Evolutionary conservation across 2,797 vertebrate species (phyloP), one percentile per base, ranked within the genome.

Genomic region (Phrynocephalus vlangalii): DNA sequence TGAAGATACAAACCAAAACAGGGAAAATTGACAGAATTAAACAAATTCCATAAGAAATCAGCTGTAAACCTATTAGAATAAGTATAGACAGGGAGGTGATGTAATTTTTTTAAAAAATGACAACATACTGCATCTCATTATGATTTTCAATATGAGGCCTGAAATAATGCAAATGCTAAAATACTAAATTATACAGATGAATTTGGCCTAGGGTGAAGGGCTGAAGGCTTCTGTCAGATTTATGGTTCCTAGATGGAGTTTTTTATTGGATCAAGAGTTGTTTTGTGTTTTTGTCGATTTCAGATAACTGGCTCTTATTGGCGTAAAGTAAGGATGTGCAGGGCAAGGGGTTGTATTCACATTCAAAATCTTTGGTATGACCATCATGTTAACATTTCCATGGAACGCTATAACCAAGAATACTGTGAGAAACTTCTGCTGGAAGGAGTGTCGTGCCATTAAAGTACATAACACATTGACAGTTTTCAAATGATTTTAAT

Each of bases 401-500:
- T 79, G 75, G n/a, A 73, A 68, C 0, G 3, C 3, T 5, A 11
- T 50, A 26, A 75, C 16, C 75, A 83, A 84, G n/a, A 7, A 71
- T 4, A 60, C 50, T 7, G 30, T 71, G 56, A 6, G 1, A 20
- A 89, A 2, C 6, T 0, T 26, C 3, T 80, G 63, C 38, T 30
- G 1, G 30, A 86, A 82, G 38, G n/a, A 13, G 48, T 71, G 72
- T 70, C 18, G 86, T 10, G 22, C 70, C 50, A n/a, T 68, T 1
- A 30, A 93, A 86, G 78, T 0, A 48, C 88, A 71, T 9, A 70
- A 94, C 87, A 95, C 94, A 91, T 88, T 82, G 82, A 85, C 89
- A 91, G 87, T 97, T 97, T 97, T 97, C 95, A 97, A 97, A 96
- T 96, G 95, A 96, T 96, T 99, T 99, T 99, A 99, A 99, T 99